These are phyloP conservation scores for Prunella fulvescens DNA, from an alignment of 2,113 vertebrate genomes.

Conservation along the genomic window DNA sequence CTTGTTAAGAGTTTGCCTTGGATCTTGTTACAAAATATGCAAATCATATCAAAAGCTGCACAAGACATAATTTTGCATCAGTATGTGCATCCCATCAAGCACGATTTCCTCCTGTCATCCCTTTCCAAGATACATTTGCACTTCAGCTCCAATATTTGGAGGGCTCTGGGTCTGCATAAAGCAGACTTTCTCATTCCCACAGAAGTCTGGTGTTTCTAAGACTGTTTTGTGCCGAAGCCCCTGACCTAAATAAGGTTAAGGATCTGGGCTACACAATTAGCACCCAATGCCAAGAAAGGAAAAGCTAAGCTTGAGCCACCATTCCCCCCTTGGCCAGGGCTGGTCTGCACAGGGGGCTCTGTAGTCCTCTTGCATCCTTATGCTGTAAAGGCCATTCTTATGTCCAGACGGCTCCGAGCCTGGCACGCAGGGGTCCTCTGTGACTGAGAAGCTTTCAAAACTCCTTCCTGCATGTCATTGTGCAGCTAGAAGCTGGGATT, in stretches of 20 bases:
- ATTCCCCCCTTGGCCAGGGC: background rate
- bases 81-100: background rate
- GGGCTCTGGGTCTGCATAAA: background rate
- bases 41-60: background rate
- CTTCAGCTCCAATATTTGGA: background rate
- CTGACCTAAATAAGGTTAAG: slow-evolving; percentile 54
- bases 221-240: background rate
- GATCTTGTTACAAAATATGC: background rate
- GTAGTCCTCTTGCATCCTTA: background rate
- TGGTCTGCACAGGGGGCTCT: background rate
- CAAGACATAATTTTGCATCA: background rate
- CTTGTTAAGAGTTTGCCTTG: background rate
- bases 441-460: background rate
- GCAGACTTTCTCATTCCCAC: background rate
- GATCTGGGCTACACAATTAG: background rate
- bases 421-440: background rate
- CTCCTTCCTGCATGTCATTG: slow-evolving; percentile 42
- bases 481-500: slow-evolving; percentile 26
- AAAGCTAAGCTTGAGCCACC: background rate
- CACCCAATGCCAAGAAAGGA: background rate
- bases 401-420: background rate
- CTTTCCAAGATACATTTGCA: background rate
- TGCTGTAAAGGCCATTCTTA: background rate
- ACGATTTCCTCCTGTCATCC: background rate
- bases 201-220: background rate